phyloP scores from a whole-genome alignment of 2,888 invertebrate genomes.

The Andrena marginata region DNA sequence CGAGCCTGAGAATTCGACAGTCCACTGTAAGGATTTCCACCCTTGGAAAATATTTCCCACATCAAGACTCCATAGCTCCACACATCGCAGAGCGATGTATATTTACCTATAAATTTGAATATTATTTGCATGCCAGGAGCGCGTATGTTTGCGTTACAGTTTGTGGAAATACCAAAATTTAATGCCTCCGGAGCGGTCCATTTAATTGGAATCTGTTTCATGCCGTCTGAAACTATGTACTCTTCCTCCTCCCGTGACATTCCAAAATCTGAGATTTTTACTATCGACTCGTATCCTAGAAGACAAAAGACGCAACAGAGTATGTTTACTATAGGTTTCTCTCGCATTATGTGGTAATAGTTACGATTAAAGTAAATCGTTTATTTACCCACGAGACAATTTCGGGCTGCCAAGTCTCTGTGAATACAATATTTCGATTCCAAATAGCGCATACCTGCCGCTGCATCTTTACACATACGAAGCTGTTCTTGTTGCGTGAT shows the following conservation, averaged over 20 bases:
- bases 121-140: slow-evolving; percentile 2
- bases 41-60: slow-evolving; percentile 98
- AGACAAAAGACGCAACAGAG: slow-evolving; percentile 43
- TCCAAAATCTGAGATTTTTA: slow-evolving; percentile 99
- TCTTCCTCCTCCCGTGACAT: slow-evolving; percentile 99
- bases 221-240: slow-evolving; percentile 98
- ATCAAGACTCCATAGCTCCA: slow-evolving; percentile 98
- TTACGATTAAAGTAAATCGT: slow-evolving; percentile 4
- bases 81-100: slow-evolving; percentile 97
- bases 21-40: slow-evolving; percentile 96
- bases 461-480: slow-evolving; percentile 97
- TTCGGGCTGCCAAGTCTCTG: slow-evolving; percentile 97
- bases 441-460: slow-evolving; percentile 97
- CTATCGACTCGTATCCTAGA: slow-evolving; percentile 91
- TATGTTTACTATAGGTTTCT: neutral
- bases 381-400: slow-evolving; percentile 92
- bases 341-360: neutral
- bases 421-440: slow-evolving; percentile 98
- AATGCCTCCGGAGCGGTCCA: slow-evolving; percentile 99
- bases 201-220: slow-evolving; percentile 99
- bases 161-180: slow-evolving; percentile 91
- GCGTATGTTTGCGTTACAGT: neutral
- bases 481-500: slow-evolving; percentile 90
- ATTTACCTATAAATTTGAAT: slow-evolving; percentile 89
- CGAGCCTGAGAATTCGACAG: slow-evolving; percentile 97